Percentiles rank a stretch among this genome's conserved stretches.
phyloP scores from a whole-genome alignment of 2,888 invertebrate genomes.

The Campopleginae sp. region DNA sequence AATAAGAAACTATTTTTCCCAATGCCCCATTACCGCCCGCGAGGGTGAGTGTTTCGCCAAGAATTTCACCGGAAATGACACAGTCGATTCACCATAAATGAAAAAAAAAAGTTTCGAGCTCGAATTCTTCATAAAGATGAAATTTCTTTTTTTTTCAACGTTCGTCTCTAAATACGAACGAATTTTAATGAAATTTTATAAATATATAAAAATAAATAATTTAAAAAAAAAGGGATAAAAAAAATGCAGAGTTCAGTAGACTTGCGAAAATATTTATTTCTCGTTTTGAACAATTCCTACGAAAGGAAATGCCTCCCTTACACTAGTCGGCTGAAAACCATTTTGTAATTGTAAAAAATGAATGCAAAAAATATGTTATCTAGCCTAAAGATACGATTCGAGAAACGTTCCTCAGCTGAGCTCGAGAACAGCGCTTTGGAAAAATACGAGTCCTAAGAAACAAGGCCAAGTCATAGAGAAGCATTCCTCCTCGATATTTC shows the following conservation, averaged over 20 bases:
- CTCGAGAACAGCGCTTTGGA: slow-evolving; percentile 33
- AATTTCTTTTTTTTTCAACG: not conserved
- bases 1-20: slow-evolving; percentile 10
- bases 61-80: slow-evolving; percentile 30
- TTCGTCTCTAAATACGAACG: not conserved
- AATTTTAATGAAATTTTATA: not conserved
- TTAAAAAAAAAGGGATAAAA: not conserved
- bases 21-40: not conserved
- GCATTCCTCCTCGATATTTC: not conserved
- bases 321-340: slow-evolving; percentile 15
- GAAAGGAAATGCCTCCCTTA: slow-evolving; percentile 27
- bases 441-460: slow-evolving; percentile 6
- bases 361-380: slow-evolving; percentile 40
- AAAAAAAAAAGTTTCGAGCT: not conserved
- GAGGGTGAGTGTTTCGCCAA: slow-evolving; percentile 18
- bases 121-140: not conserved
- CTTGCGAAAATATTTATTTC: slow-evolving; percentile 63
- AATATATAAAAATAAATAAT: not conserved
- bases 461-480: slow-evolving; percentile 3
- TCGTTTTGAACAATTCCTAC: slow-evolving; percentile 48
- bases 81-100: not conserved
- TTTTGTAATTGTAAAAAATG: slow-evolving; percentile 53
- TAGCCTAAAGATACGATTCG: slow-evolving; percentile 38
- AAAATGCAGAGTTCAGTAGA: slow-evolving; percentile 9
- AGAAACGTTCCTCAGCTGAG: slow-evolving; percentile 21